Evolutionary conservation across 2,888 invertebrate species (phyloP).

Genomic region (Cerceris rybyensis): DNA sequence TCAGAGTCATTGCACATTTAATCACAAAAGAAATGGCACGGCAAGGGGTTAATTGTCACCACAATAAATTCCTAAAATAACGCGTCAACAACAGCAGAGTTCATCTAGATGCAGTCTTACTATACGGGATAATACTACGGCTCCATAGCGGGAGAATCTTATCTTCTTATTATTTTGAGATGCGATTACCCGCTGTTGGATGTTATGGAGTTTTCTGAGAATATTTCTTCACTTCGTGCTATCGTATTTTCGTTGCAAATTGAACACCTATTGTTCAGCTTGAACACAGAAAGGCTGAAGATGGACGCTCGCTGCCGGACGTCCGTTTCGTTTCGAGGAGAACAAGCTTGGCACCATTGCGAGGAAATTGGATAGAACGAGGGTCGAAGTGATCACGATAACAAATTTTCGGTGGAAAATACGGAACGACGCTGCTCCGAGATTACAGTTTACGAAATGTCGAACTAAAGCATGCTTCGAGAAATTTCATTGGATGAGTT

Average conservation of each 20-base stretch:
- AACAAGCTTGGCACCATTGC: slow-evolving; percentile 16
- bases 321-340: slow-evolving; percentile 21
- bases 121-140: too few species aligned
- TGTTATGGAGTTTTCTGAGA: not conserved
- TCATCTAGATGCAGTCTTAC: too few species aligned
- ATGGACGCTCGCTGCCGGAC: slow-evolving; percentile 4
- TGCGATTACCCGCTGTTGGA: too few species aligned
- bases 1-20: too few species aligned
- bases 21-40: too few species aligned
- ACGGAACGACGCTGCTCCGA: slow-evolving; percentile 46
- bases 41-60: too few species aligned
- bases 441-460: slow-evolving; percentile 52
- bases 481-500: slow-evolving; percentile 22
- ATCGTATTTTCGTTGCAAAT: slow-evolving; percentile 22
- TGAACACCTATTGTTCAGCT: not conserved
- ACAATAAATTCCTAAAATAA: too few species aligned
- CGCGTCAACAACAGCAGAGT: too few species aligned
- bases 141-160: too few species aligned
- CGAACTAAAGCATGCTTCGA: slow-evolving; percentile 22
- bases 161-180: too few species aligned
- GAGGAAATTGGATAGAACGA: slow-evolving; percentile 54
- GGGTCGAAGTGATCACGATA: slow-evolving; percentile 53
- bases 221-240: not conserved
- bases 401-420: slow-evolving; percentile 53
- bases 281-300: slow-evolving; percentile 1